Evolutionary conservation across 2,797 vertebrate genomes (phyloP).

Genomic region (Sebastes kiyomatsui): DNA sequence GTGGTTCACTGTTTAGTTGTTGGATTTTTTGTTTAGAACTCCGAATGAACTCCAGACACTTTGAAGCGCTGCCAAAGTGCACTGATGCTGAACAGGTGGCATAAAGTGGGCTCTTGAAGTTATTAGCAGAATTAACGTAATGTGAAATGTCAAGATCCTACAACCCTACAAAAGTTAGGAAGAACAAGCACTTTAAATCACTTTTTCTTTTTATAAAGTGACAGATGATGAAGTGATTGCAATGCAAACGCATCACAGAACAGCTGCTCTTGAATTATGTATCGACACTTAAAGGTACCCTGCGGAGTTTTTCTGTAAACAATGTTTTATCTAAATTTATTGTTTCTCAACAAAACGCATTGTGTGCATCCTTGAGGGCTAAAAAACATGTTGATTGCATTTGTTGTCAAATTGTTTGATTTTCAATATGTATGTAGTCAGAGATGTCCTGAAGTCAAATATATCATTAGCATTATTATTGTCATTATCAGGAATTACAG

Average conservation of each 20-base stretch:
- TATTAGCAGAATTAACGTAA: background rate
- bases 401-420: background rate
- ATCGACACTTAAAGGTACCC: background rate
- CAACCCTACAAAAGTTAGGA: background rate
- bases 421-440: too few species aligned
- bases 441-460: background rate
- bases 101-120: background rate
- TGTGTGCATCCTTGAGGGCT: background rate
- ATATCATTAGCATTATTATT: background rate
- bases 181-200: background rate
- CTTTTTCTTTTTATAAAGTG: background rate
- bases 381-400: background rate
- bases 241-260: background rate
- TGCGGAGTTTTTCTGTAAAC: background rate
- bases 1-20: background rate
- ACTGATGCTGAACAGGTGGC: conserved; percentile 12
- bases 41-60: background rate
- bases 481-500: too few species aligned
- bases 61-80: conserved; percentile 3
- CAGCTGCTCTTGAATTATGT: background rate
- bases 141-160: background rate
- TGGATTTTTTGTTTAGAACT: background rate
- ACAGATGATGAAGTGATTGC: background rate
- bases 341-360: background rate
- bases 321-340: background rate